A percentile compares a stretch with the other conserved stretches of the same genome.
Conservation (phyloP, 2,888 invertebrate genomes). For the Melangyna quadrimaculata region DNA sequence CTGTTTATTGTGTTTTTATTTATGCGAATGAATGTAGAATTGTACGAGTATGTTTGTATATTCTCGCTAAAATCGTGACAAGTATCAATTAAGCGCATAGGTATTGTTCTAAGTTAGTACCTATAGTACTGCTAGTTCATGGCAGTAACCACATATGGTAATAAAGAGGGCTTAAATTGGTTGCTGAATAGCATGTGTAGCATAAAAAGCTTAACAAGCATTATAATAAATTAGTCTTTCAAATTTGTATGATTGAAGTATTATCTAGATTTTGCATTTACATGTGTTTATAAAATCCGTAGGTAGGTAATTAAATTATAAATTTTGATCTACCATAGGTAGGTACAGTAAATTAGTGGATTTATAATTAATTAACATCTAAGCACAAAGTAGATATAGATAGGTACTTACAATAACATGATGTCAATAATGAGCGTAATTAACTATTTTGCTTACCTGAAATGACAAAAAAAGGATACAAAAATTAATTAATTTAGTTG, state of each 20-base stretch:
- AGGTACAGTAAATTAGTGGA: not conserved
- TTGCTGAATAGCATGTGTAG: conserved; percentile 34
- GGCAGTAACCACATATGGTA: no score
- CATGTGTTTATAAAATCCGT: conserved; percentile 6
- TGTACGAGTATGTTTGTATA: no score
- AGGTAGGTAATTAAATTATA: conserved; percentile 31
- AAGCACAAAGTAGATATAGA: not conserved
- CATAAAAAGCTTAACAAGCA: conserved; percentile 40
- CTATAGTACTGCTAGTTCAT: no score
- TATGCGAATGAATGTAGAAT: no score
- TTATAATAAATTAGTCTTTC: conserved; percentile 21
- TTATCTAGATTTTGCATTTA: not conserved
- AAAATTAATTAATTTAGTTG: not conserved
- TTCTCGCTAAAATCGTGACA: conserved; percentile 38
- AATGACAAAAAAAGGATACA: conserved; percentile 22
- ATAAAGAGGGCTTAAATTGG: not conserved
- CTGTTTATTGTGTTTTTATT: no score
- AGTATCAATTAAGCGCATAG: conserved; percentile 49
- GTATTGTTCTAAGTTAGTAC: not conserved
- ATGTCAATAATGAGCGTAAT: not conserved
- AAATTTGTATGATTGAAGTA: conserved; percentile 31
- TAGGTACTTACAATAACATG: not conserved
- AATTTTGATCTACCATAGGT: conserved; percentile 33
- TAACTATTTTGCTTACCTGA: conserved; percentile 55
- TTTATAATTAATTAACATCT: not conserved